phyloP scores from a whole-genome alignment of 2,113 vertebrate species.

The Antechinus flavipes region DNA sequence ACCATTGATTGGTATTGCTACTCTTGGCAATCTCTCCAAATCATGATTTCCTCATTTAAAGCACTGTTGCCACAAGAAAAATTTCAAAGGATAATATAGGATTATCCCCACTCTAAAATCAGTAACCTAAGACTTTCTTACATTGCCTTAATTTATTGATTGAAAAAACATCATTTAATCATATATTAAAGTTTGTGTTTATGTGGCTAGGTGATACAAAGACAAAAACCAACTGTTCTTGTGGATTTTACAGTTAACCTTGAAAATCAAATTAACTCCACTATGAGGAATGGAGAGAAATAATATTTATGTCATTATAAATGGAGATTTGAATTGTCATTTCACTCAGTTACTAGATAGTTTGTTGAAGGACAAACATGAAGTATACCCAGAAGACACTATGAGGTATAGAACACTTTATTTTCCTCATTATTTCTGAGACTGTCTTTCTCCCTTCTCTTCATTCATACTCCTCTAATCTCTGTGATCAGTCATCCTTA shows the following conservation, averaged over 20 bases:
- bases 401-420: neutral
- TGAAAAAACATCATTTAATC: neutral
- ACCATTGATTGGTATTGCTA: neutral
- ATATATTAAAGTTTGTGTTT: neutral
- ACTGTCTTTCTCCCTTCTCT: neutral
- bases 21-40: neutral
- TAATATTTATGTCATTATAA: neutral
- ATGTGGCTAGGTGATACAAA: neutral
- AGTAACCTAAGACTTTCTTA: neutral
- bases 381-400: neutral
- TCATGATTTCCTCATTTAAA: neutral
- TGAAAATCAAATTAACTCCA: neutral
- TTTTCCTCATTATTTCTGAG: neutral
- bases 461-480: neutral
- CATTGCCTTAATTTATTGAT: neutral
- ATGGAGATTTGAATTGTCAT: neutral
- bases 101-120: neutral
- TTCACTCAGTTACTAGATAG: neutral
- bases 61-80: neutral
- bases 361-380: neutral
- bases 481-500: neutral
- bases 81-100: neutral
- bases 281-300: neutral
- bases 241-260: neutral
- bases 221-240: neutral